Conservation (phyloP, 2,888 invertebrate species). For the Zaprionus bogoriensis region DNA sequence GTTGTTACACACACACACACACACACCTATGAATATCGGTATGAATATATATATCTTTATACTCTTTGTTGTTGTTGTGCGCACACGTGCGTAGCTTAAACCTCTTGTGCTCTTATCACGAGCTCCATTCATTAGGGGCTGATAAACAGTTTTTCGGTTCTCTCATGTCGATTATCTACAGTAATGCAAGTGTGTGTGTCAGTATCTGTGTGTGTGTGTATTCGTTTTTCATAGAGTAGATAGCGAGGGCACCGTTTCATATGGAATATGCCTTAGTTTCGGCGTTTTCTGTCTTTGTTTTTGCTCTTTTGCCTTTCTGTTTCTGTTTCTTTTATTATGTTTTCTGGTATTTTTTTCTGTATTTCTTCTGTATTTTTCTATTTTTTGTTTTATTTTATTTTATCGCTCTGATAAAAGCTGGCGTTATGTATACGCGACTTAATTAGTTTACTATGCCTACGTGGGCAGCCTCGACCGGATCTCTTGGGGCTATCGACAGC, state of each 20-base stretch:
- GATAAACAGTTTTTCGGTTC: constrained; percentile 48
- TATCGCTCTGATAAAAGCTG: constrained; percentile 65
- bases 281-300: constrained; percentile 13
- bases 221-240: constrained; percentile 36
- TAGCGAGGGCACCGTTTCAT: constrained; percentile 39
- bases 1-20: too few species aligned
- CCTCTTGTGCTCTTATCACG: constrained; percentile 50
- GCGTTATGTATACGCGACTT: constrained; percentile 71
- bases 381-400: constrained; percentile 27
- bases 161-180: constrained; percentile 46
- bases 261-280: constrained; percentile 32
- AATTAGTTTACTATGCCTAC: constrained; percentile 65
- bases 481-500: constrained; percentile 40
- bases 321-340: constrained; percentile 34
- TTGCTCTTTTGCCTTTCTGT: constrained; percentile 19
- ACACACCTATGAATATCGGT: too few species aligned
- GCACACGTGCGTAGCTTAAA: constrained; percentile 59
- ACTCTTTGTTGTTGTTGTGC: constrained; percentile 6
- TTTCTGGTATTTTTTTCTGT: not conserved
- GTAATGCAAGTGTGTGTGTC: constrained; percentile 8
- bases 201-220: constrained; percentile 17
- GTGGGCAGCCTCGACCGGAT: constrained; percentile 63
- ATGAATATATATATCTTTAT: not conserved
- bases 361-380: constrained; percentile 14
- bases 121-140: constrained; percentile 63